phyloP scores from a whole-genome alignment of 2,113 vertebrate genomes.

The Actenoides hombroni region DNA sequence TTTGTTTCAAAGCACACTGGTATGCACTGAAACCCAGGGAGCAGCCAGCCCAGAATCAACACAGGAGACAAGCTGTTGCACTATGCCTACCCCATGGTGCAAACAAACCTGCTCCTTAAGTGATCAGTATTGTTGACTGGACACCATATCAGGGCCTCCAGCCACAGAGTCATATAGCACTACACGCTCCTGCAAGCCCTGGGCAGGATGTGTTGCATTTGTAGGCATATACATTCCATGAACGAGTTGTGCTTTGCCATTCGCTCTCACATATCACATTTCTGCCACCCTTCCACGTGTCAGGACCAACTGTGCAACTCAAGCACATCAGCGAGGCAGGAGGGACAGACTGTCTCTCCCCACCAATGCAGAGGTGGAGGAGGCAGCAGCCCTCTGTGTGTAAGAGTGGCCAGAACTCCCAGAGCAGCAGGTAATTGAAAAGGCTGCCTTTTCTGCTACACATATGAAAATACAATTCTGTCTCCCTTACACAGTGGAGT shows the following conservation, averaged over 20 bases:
- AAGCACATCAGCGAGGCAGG: rapidly evolving
- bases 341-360: not conserved
- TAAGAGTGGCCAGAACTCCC: not conserved
- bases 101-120: not conserved
- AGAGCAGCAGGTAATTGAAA: not conserved
- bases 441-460: not conserved
- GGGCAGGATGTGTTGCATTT: not conserved
- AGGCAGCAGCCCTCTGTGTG: not conserved
- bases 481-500: not conserved
- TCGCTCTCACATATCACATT: not conserved
- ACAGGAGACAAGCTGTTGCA: not conserved
- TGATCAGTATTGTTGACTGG: not conserved
- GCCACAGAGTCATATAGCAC: not conserved
- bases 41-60: not conserved
- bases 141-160: not conserved
- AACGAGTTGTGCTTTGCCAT: not conserved
- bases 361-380: rapidly evolving
- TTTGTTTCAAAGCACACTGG: not conserved
- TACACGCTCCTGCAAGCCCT: not conserved
- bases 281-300: not conserved
- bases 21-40: not conserved
- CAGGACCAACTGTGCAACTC: not conserved
- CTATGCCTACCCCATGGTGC: not conserved
- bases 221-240: not conserved
- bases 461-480: not conserved